These are phyloP conservation scores for Alcis repandata DNA, from an alignment of 2,888 invertebrate species.

Conservation along the genomic window DNA sequence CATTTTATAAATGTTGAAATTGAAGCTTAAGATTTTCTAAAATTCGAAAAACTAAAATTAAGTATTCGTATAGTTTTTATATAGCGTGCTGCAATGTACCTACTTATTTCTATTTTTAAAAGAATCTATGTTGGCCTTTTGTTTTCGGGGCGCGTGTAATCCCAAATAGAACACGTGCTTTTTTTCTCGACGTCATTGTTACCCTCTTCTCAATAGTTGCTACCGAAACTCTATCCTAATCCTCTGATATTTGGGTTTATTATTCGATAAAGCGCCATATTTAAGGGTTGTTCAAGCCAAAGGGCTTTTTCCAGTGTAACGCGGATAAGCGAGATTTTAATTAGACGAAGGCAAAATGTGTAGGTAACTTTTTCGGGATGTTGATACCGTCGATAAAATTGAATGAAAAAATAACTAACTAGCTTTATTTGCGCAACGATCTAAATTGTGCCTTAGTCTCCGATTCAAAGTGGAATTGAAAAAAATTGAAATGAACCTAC, in stretches of 20 bases:
- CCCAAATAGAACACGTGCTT: slow-evolving; percentile 85
- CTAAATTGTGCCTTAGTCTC: too few species aligned
- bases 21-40: too few species aligned
- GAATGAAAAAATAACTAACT: not conserved
- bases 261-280: slow-evolving; percentile 41
- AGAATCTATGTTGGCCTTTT: slow-evolving; percentile 78
- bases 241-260: slow-evolving; percentile 48
- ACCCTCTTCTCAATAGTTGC: slow-evolving; percentile 46
- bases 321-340: slow-evolving; percentile 83
- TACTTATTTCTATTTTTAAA: slow-evolving; percentile 24
- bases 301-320: slow-evolving; percentile 79
- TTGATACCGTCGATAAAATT: not conserved
- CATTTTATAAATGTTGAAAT: too few species aligned
- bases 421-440: too few species aligned
- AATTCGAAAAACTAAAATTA: too few species aligned
- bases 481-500: too few species aligned
- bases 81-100: not conserved
- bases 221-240: slow-evolving; percentile 56
- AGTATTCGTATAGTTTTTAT: not conserved
- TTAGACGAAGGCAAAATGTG: slow-evolving; percentile 71
- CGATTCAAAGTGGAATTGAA: too few species aligned
- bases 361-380: slow-evolving; percentile 48
- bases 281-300: slow-evolving; percentile 70
- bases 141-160: slow-evolving; percentile 83
- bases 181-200: slow-evolving; percentile 78